These are phyloP conservation scores for Rana temporaria DNA, from an alignment of 2,113 vertebrate species.

Conservation along the genomic window DNA sequence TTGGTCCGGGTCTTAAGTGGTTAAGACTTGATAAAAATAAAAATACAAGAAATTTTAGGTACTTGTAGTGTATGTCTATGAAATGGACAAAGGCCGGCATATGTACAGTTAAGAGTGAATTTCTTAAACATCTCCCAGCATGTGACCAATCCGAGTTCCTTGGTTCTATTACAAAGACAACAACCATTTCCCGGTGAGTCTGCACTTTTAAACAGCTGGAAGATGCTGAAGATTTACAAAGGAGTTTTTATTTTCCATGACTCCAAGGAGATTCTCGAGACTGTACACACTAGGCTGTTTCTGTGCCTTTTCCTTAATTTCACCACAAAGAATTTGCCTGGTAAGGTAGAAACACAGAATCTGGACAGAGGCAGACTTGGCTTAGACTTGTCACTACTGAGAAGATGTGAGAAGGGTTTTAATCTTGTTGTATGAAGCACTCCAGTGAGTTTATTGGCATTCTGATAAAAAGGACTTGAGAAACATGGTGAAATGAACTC, in stretches of 20 bases:
- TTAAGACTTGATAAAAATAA: no score
- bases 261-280: slow-evolving; percentile 3
- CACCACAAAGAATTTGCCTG: slow-evolving; percentile 48
- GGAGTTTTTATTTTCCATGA: slow-evolving; percentile 17
- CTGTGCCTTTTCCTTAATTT: slow-evolving; percentile 30
- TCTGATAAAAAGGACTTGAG: slow-evolving; percentile 8
- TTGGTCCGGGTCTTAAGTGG: no score
- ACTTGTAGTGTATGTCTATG: no score
- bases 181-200: slow-evolving; percentile 8
- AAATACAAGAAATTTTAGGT: no score
- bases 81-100: no score
- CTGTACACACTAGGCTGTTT: slow-evolving; percentile 10
- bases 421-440: not conserved
- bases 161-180: slow-evolving; percentile 26
- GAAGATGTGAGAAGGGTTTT: slow-evolving; percentile 17
- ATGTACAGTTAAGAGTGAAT: not conserved
- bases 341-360: slow-evolving; percentile 26
- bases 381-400: not conserved
- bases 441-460: slow-evolving; percentile 20
- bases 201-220: slow-evolving; percentile 25
- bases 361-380: not conserved
- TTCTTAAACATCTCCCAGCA: not conserved
- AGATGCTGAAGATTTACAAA: not conserved
- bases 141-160: not conserved
- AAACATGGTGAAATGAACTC: slow-evolving; percentile 7